Base-by-base conservation (phyloP, 2,888 invertebrate species). In the Coenonympha arcania region DNA sequence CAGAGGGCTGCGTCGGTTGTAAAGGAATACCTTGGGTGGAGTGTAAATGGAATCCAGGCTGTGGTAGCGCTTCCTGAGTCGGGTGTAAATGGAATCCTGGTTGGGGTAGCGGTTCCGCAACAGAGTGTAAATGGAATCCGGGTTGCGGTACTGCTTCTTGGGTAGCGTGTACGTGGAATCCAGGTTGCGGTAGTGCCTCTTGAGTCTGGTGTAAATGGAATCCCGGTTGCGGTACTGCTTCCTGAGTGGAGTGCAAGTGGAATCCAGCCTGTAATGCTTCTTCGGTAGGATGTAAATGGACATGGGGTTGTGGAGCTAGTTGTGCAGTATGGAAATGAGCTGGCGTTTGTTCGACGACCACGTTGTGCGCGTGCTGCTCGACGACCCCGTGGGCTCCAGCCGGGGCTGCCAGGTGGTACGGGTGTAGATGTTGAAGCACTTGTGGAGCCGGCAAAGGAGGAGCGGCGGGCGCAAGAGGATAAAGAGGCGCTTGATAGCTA, bases 391-490 rank as follows among this genome's bases (percentile, higher is more conserved):
- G n/a, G n/a, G n/a, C n/a, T n/a, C n/a, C n/a, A n/a, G n/a, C n/a
- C n/a, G n/a, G n/a, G n/a, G n/a, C n/a, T n/a, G n/a, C n/a, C n/a
- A 75, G 72, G 30, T 39, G 39, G 2, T 70, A 73, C 28, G 70
- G 74, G 4, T 73, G 70, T 0, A 61, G 59, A 39, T 78, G 80
- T n/a, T 80, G 77, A 24, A 76, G 53, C 3, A 77, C 64, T 39
- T 73, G 68, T 42, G 59, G 49, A 3, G 58, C 43, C 4, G 55
- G 60, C 13, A 54, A 52, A 4, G 59, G 50, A 1, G 62, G 59
- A 0, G 61, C 55, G 6, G 59, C 43, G 1, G 61, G 58, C 1
- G 59, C 46, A 1, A 63, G 5, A 5, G 77, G 76, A 15, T 71
- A 50, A 1, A 70, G 52, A 0, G 76, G 73, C 5, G 65, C 65